These are phyloP conservation scores for Falco punctatus DNA, from an alignment of 2,113 vertebrate species.

Conservation along the genomic window DNA sequence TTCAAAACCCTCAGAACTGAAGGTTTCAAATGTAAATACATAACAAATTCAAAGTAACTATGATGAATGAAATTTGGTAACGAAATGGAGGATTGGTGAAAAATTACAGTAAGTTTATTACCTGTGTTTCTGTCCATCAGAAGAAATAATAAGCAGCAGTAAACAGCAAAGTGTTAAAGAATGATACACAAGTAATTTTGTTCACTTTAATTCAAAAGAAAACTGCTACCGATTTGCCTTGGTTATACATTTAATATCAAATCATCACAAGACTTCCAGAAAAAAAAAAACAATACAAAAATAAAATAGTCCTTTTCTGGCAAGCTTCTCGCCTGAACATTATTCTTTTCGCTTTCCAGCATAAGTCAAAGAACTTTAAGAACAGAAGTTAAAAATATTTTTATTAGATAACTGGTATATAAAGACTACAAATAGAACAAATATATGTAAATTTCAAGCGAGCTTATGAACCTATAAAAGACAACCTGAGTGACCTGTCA, in stretches of 20 bases:
- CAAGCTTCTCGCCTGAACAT: not conserved
- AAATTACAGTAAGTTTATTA: slow-evolving; percentile 27
- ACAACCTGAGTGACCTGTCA: not conserved
- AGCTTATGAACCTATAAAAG: not conserved
- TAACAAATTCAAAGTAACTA: not conserved
- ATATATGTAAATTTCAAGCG: not conserved
- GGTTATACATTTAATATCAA: not conserved
- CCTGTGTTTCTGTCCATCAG: slow-evolving; percentile 71
- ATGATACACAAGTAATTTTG: slow-evolving; percentile 17
- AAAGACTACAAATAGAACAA: not conserved
- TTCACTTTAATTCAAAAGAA: not conserved
- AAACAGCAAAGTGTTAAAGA: slow-evolving; percentile 60
- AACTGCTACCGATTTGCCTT: not conserved
- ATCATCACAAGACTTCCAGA: not conserved
- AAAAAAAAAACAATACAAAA: not conserved
- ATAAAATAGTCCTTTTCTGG: not conserved
- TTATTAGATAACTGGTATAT: not conserved
- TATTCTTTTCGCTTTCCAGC: not conserved
- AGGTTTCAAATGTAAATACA: not conserved
- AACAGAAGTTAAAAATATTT: not conserved
- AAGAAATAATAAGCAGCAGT: slow-evolving; percentile 66
- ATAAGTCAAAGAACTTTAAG: not conserved
- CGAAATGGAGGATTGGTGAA: not conserved
- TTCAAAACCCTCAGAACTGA: not conserved
- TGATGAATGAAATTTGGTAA: not conserved